phyloP scores from a whole-genome alignment of 2,888 invertebrate genomes.

The Seira musarum region DNA sequence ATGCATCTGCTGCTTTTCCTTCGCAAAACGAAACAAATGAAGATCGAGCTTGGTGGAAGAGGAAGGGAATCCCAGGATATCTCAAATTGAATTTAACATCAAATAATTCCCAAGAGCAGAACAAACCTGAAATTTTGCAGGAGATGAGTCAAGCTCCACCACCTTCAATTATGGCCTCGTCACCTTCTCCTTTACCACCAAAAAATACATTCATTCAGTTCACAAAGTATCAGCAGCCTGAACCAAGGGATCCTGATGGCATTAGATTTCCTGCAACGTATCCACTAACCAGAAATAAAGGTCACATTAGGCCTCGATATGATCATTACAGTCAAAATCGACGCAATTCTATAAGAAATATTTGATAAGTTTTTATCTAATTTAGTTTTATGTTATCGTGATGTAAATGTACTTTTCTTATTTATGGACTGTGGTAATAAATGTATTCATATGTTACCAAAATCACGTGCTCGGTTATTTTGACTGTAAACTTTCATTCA shows the following conservation, averaged over 20 bases:
- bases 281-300: constrained; percentile 12
- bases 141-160: no score
- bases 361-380: no score
- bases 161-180: background rate
- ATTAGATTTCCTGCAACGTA: constrained; percentile 33
- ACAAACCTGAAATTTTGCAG: background rate
- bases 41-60: constrained; percentile 30
- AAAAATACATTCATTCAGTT: constrained; percentile 1
- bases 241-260: constrained; percentile 34
- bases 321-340: no score
- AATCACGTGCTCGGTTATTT: no score
- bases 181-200: background rate
- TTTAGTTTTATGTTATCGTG: no score
- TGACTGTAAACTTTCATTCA: no score
- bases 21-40: background rate
- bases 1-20: no score
- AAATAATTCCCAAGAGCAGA: background rate
- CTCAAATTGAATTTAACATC: background rate
- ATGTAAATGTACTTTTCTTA: no score
- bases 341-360: no score
- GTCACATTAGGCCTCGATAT: constrained; percentile 24
- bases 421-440: no score
- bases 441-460: no score
- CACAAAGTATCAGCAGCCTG: constrained; percentile 43
- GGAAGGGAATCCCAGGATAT: constrained; percentile 24